Evolutionary conservation across 2,113 vertebrate species (phyloP), one percentile per base, ranked within the genome.

Genomic region (Chionodraco myersi): DNA sequence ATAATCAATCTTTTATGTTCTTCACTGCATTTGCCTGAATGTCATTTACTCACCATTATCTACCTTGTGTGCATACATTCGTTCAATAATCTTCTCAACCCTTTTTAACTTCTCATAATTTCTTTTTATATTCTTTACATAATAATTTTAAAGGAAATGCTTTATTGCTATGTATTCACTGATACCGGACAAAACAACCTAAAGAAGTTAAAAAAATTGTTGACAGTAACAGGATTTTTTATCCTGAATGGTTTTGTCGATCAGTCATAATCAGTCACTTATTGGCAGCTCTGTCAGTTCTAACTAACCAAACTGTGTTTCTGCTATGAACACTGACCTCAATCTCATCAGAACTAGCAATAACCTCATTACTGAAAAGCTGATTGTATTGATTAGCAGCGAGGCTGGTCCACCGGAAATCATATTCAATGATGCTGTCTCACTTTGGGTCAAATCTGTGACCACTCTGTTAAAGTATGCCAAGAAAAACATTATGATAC

Each of bases 371-470:
- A 71, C 10, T 15, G 52, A 51, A 82, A 66, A 67, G 44, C 18
- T 60, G 63, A 60, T 48, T 66, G 49, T 48, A 67, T 80, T 67
- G 73, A 80, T 70, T 41, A 75, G 15, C 47, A 26, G 70, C 12
- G 41, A 13, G 12, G 62, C 36, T 11, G 5, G 21, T 51, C 51
- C 3, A 13, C 7, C 14, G 6, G 36, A 57, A 63, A 41, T 21
- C 0, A 10, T 11, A 18, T 13, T 8, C 14, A 34, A 8, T 23
- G 47, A 45, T 64, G 61, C 15, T 64, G 12, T 47, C 61, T 26
- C 18, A 56, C 47, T 70, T 65, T 54, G 52, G 56, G 16, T 70
- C 5, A 67, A 36, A 73, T 61, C 21, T 77, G 18, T 68, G 30
- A 36, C 30, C 44, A 30, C 52, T 58, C 5, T 15, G 14, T 70